Evolutionary conservation across 2,113 vertebrate species (phyloP).

Genomic region (Mesocricetus auratus): DNA sequence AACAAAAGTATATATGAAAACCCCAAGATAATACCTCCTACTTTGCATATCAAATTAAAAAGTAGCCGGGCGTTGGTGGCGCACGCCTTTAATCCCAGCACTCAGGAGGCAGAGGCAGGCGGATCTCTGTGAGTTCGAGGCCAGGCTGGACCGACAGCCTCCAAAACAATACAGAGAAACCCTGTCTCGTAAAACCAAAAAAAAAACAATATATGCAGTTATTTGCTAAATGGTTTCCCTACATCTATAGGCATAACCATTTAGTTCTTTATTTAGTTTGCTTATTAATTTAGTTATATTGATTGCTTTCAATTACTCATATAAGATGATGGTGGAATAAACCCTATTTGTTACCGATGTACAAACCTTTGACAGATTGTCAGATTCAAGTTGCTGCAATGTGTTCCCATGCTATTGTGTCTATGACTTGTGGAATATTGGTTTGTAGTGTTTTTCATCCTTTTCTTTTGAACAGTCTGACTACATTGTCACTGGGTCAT

Average conservation of each 20-base stretch:
- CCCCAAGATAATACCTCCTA: background rate
- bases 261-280: background rate
- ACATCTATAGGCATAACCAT: background rate
- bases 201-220: background rate
- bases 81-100: no score
- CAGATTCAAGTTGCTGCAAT: constrained; percentile 8
- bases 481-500: background rate
- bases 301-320: constrained; percentile 47
- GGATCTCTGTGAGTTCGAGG: no score
- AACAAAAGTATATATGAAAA: background rate
- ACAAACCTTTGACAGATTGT: background rate
- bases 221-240: constrained; percentile 25
- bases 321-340: background rate
- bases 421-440: background rate
- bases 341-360: background rate
- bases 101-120: no score
- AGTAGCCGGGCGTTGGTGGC: no score
- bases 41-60: background rate
- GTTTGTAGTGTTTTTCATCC: background rate
- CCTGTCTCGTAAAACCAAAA: no score
- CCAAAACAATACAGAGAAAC: no score
- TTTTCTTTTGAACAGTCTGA: background rate
- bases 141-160: no score
- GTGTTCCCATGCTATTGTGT: background rate
- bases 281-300: background rate